Conservation (phyloP, 1,140 invertebrate genomes). For the Littorina saxatilis region DNA sequence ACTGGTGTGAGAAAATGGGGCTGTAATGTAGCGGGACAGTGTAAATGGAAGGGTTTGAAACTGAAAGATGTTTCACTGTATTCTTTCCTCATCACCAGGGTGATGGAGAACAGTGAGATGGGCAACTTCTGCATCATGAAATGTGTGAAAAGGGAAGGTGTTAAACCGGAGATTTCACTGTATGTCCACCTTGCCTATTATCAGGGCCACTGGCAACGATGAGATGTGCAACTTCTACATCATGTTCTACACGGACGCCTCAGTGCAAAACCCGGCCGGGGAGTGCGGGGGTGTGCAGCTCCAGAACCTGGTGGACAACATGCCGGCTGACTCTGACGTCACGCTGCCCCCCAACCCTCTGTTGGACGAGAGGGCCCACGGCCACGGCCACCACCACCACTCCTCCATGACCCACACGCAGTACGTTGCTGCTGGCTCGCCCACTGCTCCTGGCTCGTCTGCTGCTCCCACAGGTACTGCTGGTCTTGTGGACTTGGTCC, state of each 20-base stretch:
- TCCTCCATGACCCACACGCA: background rate
- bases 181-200: too few relatives aligned
- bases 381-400: constrained; percentile 50
- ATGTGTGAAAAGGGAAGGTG: too few relatives aligned
- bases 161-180: too few relatives aligned
- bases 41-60: background rate
- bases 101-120: constrained; percentile 92
- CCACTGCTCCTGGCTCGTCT: background rate
- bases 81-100: background rate
- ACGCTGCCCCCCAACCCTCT: constrained; percentile 74
- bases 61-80: background rate
- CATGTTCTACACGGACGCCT: constrained; percentile 95
- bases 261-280: constrained; percentile 42
- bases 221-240: constrained; percentile 99
- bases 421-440: background rate
- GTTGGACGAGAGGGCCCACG: constrained; percentile 75
- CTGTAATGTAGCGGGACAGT: background rate
- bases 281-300: constrained; percentile 59
- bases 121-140: constrained; percentile 99
- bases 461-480: background rate
- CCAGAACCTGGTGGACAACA: constrained; percentile 43
- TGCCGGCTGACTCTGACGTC: constrained; percentile 73
- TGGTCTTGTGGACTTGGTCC: background rate
- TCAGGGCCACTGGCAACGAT: constrained; percentile 92
- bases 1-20: background rate